phyloP scores from a whole-genome alignment of 64 coral and sea anemone genomes.

The Stylophora pistillata region DNA sequence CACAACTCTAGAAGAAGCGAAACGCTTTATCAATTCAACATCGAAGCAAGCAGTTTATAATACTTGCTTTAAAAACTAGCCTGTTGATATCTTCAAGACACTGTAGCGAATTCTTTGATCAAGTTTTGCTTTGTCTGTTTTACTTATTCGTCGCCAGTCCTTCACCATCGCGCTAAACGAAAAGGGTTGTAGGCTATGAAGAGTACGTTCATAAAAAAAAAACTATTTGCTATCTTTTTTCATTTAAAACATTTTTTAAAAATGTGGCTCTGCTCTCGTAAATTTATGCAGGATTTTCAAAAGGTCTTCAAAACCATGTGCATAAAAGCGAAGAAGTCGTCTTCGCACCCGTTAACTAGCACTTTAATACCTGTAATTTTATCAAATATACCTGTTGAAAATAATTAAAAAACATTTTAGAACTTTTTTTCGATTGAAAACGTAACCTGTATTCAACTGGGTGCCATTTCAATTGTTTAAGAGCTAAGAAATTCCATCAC shows the following conservation, averaged over 20 bases:
- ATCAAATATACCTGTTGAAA: slow-evolving; percentile 18
- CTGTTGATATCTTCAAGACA: no score
- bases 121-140: no score
- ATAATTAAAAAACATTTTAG: neutral
- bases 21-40: no score
- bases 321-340: neutral
- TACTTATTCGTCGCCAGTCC: no score
- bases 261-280: neutral
- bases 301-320: slow-evolving; percentile 23
- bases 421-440: neutral
- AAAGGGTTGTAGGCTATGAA: no score
- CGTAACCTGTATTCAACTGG: neutral
- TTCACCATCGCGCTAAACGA: no score
- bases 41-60: no score
- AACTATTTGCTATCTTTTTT: neutral
- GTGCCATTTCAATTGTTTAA: neutral
- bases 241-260: neutral
- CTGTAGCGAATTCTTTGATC: no score
- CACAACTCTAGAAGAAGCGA: no score
- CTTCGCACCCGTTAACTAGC: slow-evolving; percentile 5
- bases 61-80: no score
- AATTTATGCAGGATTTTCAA: neutral
- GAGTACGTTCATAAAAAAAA: no score
- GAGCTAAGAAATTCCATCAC: no score
- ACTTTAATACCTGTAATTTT: neutral